Percentiles rank a stretch among this genome's conserved stretches.
Conservation (phyloP, 2,888 invertebrate genomes). For the Drosophila villosipedis region DNA sequence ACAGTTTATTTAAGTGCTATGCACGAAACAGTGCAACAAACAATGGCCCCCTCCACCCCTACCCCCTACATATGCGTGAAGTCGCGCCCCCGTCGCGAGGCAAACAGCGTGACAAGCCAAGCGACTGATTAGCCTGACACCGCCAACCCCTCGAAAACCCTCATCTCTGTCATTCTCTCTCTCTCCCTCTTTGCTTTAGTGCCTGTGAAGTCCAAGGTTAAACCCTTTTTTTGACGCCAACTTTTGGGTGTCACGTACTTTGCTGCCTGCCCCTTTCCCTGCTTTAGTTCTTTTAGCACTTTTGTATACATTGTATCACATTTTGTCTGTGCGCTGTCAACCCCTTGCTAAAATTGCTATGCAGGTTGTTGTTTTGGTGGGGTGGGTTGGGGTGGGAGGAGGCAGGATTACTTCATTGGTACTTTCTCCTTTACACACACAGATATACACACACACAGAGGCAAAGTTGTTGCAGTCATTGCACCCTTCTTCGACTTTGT, state of each 20-base stretch:
- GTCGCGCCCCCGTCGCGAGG: not conserved
- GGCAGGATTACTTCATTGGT: conserved; percentile 5
- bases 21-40: conserved; percentile 36
- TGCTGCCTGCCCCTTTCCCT: not conserved
- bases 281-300: conserved; percentile 27
- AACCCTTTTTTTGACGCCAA: conserved; percentile 56
- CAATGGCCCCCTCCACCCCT: not conserved
- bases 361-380: conserved; percentile 20
- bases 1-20: conserved; percentile 39
- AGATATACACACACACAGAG: conserved; percentile 1
- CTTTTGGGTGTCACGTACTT: conserved; percentile 40
- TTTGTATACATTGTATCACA: conserved; percentile 28
- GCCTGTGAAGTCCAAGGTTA: conserved; percentile 67
- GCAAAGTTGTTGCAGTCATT: conserved; percentile 75
- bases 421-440: conserved; percentile 37
- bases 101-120: conserved; percentile 39
- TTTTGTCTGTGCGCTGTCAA: conserved; percentile 29
- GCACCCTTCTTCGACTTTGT: conserved; percentile 71
- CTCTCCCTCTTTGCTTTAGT: not conserved
- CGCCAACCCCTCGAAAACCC: not conserved
- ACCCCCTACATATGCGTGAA: not conserved
- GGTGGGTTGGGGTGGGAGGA: not conserved
- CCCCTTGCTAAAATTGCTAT: conserved; percentile 63
- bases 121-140: conserved; percentile 58
- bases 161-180: not conserved